These are phyloP conservation scores for Ricordea florida DNA, from an alignment of 92 coral and sea anemone genomes.

Conservation along the genomic window DNA sequence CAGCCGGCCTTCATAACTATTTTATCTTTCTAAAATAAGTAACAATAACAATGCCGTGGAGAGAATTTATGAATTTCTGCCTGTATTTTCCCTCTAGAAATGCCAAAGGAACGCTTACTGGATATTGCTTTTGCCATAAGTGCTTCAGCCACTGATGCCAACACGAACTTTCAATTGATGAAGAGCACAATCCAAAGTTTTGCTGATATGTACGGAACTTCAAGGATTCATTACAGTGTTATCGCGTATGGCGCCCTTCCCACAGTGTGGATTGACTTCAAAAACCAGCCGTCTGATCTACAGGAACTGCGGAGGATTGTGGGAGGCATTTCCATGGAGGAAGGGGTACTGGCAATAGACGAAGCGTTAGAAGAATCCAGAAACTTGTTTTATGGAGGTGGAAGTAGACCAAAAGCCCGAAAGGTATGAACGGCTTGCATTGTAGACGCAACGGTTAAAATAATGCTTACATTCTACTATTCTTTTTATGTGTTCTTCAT, in stretches of 20 bases:
- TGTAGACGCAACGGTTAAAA: too few relatives aligned
- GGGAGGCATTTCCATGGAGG: slow-evolving; percentile 27
- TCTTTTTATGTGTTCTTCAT: too few relatives aligned
- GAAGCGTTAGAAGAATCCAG: slow-evolving; percentile 49
- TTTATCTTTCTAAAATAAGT: too few relatives aligned
- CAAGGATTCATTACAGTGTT: slow-evolving; percentile 67
- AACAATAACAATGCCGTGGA: too few relatives aligned
- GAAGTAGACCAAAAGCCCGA: slow-evolving; percentile 78
- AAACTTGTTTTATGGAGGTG: slow-evolving; percentile 56
- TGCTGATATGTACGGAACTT: slow-evolving; percentile 64
- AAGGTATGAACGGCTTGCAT: slow-evolving; percentile 30
- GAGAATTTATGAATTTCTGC: neutral
- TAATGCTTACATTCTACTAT: too few relatives aligned
- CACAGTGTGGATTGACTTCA: slow-evolving; percentile 40
- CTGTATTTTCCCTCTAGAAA: neutral
- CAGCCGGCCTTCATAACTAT: too few relatives aligned
- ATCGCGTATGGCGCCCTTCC: slow-evolving; percentile 68
- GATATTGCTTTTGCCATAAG: slow-evolving; percentile 84
- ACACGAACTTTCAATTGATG: slow-evolving; percentile 51
- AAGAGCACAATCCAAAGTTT: slow-evolving; percentile 63
- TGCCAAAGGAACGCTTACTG: slow-evolving; percentile 38
- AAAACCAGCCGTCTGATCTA: slow-evolving; percentile 50
- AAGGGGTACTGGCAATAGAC: slow-evolving; percentile 58
- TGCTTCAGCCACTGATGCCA: slow-evolving; percentile 60
- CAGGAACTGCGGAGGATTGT: slow-evolving; percentile 46